These are phyloP conservation scores for Pherbina coryleti DNA, from an alignment of 2,888 invertebrate genomes.

Conservation along the genomic window DNA sequence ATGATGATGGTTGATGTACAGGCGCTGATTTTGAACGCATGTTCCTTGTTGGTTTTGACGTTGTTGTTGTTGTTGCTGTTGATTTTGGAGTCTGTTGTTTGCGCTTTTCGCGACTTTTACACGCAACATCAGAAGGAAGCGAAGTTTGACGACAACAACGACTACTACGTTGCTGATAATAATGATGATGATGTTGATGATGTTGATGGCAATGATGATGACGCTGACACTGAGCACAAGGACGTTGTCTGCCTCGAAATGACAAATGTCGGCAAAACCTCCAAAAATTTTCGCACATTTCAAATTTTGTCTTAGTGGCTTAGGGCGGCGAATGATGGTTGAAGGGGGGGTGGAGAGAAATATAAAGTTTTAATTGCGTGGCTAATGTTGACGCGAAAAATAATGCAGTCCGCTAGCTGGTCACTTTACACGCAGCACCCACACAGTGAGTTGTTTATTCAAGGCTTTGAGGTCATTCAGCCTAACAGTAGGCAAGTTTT, in stretches of 20 bases:
- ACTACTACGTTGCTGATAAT: not conserved
- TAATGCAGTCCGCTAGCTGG: constrained; percentile 37
- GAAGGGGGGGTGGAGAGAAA: constrained; percentile 5
- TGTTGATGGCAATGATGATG: too few species aligned
- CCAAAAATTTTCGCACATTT: not conserved
- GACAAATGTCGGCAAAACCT: constrained; percentile 21
- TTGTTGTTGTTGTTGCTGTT: not conserved
- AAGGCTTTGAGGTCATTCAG: constrained; percentile 11
- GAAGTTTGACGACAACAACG: not conserved
- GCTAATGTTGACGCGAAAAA: constrained; percentile 46
- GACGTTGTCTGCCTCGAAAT: constrained; percentile 4
- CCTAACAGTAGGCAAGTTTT: constrained; percentile 45
- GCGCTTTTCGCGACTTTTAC: constrained; percentile 53
- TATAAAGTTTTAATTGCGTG: constrained; percentile 47
- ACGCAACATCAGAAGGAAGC: not conserved
- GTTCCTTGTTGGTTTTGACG: not conserved
- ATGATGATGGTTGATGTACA: constrained; percentile 4
- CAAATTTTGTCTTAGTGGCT: not conserved
- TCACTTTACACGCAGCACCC: not conserved
- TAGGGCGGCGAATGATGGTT: not conserved
- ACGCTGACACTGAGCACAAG: not conserved
- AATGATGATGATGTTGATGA: not conserved
- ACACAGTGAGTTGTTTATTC: not conserved
- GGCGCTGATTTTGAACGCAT: constrained; percentile 6
- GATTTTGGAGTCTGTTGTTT: constrained; percentile 34